These are phyloP conservation scores for Suillia variegata DNA, from an alignment of 2,888 invertebrate species.

Conservation along the genomic window DNA sequence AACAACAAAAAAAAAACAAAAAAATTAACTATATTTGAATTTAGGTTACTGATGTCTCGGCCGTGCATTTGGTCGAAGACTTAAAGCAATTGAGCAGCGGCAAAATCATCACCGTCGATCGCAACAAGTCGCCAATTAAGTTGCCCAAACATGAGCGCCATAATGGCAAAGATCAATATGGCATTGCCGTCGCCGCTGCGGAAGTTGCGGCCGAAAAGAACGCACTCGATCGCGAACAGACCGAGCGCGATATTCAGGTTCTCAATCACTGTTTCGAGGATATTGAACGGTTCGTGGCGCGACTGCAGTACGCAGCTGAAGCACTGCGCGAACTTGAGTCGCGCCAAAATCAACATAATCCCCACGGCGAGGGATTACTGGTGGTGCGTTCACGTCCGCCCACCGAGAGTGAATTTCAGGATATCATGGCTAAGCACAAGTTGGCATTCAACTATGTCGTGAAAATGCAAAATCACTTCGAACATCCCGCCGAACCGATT, in stretches of 20 bases:
- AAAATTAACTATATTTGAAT: neutral
- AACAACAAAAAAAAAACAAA: neutral
- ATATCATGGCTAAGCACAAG: conserved; percentile 98
- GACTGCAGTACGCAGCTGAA: conserved; percentile 94
- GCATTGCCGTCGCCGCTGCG: conserved; percentile 56
- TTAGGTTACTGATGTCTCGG: conserved; percentile 78
- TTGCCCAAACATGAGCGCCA: conserved; percentile 42
- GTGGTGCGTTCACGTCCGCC: conserved; percentile 94
- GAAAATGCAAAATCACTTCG: conserved; percentile 93
- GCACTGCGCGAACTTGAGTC: conserved; percentile 91
- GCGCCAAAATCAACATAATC: conserved; percentile 69
- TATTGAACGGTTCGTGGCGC: conserved; percentile 97
- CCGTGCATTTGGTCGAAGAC: conserved; percentile 83
- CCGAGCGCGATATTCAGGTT: conserved; percentile 92
- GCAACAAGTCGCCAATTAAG: conserved; percentile 48
- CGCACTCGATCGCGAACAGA: conserved; percentile 90
- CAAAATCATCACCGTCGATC: conserved; percentile 64
- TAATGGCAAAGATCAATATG: conserved; percentile 51
- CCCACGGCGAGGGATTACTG: conserved; percentile 87
- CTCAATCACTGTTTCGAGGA: conserved; percentile 98
- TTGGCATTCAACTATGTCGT: conserved; percentile 94
- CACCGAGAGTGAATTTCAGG: conserved; percentile 92
- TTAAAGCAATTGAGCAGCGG: conserved; percentile 72
- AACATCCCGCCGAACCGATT: conserved; percentile 94
- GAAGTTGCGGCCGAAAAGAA: conserved; percentile 70